Conservation (phyloP, 53 echinoderm and acorn worm species). For the Echinometra lucunter region DNA sequence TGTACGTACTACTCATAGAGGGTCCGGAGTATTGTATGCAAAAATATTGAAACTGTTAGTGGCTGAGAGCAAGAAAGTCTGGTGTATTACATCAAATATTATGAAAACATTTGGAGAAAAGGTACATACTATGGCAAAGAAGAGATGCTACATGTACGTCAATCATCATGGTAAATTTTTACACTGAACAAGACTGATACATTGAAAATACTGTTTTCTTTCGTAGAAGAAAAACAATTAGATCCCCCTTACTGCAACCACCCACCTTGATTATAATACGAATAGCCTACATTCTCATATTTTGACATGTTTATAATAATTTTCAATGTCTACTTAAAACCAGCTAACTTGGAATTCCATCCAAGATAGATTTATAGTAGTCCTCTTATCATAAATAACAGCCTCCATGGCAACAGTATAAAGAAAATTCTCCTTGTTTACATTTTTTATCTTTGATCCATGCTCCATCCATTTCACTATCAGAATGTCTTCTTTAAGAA, state of each 20-base stretch:
- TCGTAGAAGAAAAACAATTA: not conserved
- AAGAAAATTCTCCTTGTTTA: conserved; percentile 16
- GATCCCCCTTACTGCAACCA: not conserved
- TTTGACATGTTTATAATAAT: conserved; percentile 43
- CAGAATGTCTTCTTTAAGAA: not conserved
- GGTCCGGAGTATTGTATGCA: too few relatives aligned
- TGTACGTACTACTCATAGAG: too few relatives aligned
- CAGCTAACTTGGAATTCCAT: not conserved
- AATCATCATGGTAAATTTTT: not conserved
- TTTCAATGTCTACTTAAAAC: not conserved
- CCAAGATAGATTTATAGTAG: not conserved
- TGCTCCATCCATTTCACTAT: not conserved
- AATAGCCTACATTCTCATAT: not conserved
- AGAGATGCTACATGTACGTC: too few relatives aligned
- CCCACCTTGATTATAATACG: not conserved
- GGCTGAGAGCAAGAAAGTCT: too few relatives aligned
- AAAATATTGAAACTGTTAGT: too few relatives aligned
- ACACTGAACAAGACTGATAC: not conserved
- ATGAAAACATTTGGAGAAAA: too few relatives aligned
- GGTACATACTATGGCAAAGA: too few relatives aligned
- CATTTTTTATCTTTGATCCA: not conserved
- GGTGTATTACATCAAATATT: too few relatives aligned
- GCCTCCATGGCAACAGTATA: not conserved
- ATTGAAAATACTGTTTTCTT: not conserved
- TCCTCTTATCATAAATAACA: conserved; percentile 23